Evolutionary conservation across 2,797 vertebrate species (phyloP).

Genomic region (Apodemus agrarius): DNA sequence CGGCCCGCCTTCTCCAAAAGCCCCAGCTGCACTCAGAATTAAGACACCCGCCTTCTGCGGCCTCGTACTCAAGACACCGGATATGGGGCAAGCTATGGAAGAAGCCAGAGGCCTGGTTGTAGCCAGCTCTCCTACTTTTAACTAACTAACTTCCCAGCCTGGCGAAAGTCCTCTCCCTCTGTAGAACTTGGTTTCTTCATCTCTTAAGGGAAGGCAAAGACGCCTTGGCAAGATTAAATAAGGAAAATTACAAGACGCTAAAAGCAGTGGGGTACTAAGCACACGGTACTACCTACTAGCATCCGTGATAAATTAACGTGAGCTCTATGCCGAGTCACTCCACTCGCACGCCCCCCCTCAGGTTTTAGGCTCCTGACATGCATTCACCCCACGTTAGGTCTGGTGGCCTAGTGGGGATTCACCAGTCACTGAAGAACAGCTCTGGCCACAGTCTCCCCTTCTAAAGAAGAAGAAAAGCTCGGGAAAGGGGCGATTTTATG

Average conservation of each 20-base stretch:
- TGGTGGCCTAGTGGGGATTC: background rate
- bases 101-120: background rate
- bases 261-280: background rate
- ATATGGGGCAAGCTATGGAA: background rate
- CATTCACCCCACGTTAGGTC: background rate
- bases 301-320: background rate
- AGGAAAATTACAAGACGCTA: accelerated
- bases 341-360: background rate
- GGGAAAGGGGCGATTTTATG: background rate
- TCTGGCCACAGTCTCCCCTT: background rate
- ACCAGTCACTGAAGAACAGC: too few relatives aligned
- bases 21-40: background rate
- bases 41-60: background rate
- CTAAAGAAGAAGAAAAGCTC: background rate
- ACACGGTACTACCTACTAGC: background rate
- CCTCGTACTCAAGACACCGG: accelerated
- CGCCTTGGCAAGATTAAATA: background rate
- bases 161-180: background rate
- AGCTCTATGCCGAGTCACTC: background rate
- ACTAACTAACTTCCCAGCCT: background rate
- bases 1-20: background rate
- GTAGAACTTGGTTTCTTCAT: background rate
- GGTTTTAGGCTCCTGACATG: background rate
- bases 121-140: accelerated
- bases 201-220: background rate